Conservation (phyloP, 2,797 vertebrate species). For the Tachyglossus aculeatus region DNA sequence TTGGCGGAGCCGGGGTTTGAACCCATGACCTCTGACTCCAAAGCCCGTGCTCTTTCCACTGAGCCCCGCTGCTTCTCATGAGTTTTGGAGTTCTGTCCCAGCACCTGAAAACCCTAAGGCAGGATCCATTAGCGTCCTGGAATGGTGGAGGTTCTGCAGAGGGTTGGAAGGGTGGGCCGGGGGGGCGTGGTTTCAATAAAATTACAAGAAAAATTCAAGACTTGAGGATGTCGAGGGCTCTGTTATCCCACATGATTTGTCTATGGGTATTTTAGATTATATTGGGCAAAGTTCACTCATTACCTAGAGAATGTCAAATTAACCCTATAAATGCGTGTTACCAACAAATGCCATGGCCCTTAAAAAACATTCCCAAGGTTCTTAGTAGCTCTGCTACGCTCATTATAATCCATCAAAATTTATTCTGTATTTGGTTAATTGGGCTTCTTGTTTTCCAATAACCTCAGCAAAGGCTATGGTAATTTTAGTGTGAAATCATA, state of each 20-base stretch:
- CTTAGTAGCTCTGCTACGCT: neutral
- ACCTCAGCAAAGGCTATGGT: neutral
- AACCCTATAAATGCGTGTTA: neutral
- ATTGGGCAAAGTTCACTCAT: neutral
- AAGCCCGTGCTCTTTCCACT: too few species aligned
- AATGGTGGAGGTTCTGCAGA: too few species aligned
- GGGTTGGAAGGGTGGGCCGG: too few species aligned
- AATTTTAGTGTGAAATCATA: conserved; percentile 3
- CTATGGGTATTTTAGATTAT: neutral
- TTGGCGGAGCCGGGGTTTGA: too few species aligned
- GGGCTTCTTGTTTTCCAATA: conserved; percentile 3
- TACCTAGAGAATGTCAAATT: neutral
- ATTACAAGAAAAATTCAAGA: neutral
- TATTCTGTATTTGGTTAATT: neutral
- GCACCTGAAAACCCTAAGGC: too few species aligned
- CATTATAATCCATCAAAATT: neutral
- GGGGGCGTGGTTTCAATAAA: neutral
- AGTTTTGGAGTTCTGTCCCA: too few species aligned
- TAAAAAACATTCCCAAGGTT: neutral
- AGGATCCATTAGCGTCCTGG: too few species aligned
- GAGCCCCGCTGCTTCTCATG: too few species aligned
- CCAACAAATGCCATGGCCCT: neutral
- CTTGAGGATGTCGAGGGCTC: too few species aligned
- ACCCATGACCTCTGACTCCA: too few species aligned
- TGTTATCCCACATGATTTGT: neutral